Percentiles rank a stretch among this genome's conserved stretches.
Conservation (phyloP, 2,888 invertebrate genomes). For the Pollenia amentaria region DNA sequence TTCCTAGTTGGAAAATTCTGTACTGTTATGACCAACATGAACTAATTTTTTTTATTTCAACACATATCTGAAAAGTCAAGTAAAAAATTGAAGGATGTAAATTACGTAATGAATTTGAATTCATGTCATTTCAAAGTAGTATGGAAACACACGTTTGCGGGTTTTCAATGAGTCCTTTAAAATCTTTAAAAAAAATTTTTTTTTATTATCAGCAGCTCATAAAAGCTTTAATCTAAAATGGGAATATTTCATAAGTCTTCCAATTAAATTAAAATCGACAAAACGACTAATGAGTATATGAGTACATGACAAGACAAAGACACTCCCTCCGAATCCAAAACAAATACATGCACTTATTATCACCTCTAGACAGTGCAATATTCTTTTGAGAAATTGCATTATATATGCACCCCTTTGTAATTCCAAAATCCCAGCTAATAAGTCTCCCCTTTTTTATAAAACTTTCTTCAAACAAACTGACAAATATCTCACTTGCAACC, state of each 20-base stretch:
- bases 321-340: background rate
- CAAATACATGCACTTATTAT: conserved; percentile 11
- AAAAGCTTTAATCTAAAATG: background rate
- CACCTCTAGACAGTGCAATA: conserved; percentile 10
- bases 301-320: background rate
- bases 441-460: conserved; percentile 2
- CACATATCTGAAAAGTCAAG: no score
- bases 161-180: background rate
- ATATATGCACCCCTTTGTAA: conserved; percentile 32
- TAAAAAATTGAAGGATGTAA: no score
- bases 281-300: background rate
- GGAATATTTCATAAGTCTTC: background rate
- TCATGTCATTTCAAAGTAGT: no score
- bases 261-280: conserved; percentile 25
- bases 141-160: no score
- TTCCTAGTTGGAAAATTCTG: no score
- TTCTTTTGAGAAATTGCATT: conserved; percentile 39
- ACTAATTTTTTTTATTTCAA: no score
- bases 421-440: conserved; percentile 28
- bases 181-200: background rate
- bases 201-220: background rate
- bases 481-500: conserved; percentile 5
- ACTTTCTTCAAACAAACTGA: background rate
- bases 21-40: no score
- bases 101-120: no score